A percentile compares a stretch with the other conserved stretches of the same genome.
Evolutionary conservation across 2,888 invertebrate genomes (phyloP).

Genomic region (Drosophila nigricruria): DNA sequence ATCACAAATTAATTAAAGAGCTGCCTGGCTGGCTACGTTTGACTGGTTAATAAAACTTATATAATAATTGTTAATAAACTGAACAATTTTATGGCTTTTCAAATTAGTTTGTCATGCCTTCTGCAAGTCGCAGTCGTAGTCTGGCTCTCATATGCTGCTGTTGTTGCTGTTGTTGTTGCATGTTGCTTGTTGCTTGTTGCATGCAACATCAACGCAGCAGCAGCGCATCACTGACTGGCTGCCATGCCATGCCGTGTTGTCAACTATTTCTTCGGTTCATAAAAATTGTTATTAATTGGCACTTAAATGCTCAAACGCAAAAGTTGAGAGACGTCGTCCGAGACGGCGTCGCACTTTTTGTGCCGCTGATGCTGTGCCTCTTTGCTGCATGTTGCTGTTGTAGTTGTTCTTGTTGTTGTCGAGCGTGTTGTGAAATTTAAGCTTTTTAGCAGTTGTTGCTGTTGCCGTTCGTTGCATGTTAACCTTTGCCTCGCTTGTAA

Average conservation of each 20-base stretch:
- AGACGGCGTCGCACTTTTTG: constrained; percentile 54
- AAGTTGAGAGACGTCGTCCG: constrained; percentile 77
- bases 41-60: constrained; percentile 83
- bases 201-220: constrained; percentile 48
- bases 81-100: constrained; percentile 83
- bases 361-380: constrained; percentile 67
- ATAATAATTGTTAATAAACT: constrained; percentile 85
- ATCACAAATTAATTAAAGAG: constrained; percentile 83
- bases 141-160: constrained; percentile 41
- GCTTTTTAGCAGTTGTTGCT: constrained; percentile 76
- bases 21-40: constrained; percentile 41
- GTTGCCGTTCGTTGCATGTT: constrained; percentile 75
- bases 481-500: constrained; percentile 79
- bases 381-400: constrained; percentile 40
- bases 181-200: constrained; percentile 61
- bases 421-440: constrained; percentile 80
- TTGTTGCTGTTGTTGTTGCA: constrained; percentile 30
- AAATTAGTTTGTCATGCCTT: constrained; percentile 78
- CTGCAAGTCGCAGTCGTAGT: constrained; percentile 24
- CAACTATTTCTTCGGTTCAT: constrained; percentile 86
- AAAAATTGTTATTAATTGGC: constrained; percentile 86
- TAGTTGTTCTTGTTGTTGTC: constrained; percentile 38
- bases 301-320: constrained; percentile 85
- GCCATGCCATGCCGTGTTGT: constrained; percentile 81
- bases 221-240: constrained; percentile 55